Conservation (phyloP, 2,888 invertebrate species). For the Eupithecia inturbata region DNA sequence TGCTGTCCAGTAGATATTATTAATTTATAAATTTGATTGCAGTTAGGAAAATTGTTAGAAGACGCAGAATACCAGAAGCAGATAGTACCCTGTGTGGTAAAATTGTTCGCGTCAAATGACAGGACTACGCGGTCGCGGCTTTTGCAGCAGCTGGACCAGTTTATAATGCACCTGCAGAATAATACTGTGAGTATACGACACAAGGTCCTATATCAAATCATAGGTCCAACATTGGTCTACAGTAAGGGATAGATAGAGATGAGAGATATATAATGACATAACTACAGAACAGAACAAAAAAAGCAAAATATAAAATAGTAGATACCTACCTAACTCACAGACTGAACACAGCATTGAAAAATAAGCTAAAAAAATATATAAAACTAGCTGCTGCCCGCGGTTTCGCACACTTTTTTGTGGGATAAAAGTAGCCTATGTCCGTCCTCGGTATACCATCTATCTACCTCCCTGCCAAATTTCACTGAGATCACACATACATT, state of each 20-base stretch:
- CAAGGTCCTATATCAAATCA: not conserved
- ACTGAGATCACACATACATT: no score
- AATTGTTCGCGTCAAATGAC: constrained; percentile 97
- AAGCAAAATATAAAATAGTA: no score
- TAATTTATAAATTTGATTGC: constrained; percentile 58
- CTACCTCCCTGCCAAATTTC: no score
- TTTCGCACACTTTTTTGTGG: no score
- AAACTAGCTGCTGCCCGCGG: no score
- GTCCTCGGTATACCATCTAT: no score
- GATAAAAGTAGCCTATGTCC: no score
- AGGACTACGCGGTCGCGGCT: constrained; percentile 97
- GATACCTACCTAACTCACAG: no score
- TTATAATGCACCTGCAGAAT: constrained; percentile 91
- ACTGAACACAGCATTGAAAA: no score
- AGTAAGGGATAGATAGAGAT: not conserved
- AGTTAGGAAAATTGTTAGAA: constrained; percentile 95
- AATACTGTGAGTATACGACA: constrained; percentile 83
- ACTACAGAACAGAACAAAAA: no score
- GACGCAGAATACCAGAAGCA: constrained; percentile 97
- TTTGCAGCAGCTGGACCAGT: constrained; percentile 96
- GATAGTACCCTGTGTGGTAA: constrained; percentile 98
- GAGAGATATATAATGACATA: no score
- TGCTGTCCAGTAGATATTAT: not conserved
- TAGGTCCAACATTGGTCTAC: not conserved
- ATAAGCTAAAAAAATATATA: no score